Percentiles rank a stretch among this genome's conserved stretches.
Evolutionary conservation across 2,888 invertebrate genomes (phyloP).

Genomic region (Chromoteleia sp.): DNA sequence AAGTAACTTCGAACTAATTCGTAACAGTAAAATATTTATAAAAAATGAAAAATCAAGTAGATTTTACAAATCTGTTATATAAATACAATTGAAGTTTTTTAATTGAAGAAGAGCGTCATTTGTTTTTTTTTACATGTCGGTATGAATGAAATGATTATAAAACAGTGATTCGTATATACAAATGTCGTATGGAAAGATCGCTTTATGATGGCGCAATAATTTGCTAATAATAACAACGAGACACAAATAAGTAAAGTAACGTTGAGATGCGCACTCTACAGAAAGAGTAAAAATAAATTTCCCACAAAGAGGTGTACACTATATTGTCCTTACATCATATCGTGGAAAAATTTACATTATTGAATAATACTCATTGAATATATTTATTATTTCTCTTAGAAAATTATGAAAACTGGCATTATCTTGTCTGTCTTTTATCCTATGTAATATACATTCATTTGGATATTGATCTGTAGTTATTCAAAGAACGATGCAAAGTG

Average conservation of each 20-base stretch:
- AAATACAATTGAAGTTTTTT: slow-evolving; percentile 23
- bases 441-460: slow-evolving; percentile 21
- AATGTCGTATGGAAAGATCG: slow-evolving; percentile 61
- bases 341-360: too few relatives aligned
- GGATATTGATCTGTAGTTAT: slow-evolving; percentile 10
- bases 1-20: slow-evolving; percentile 5
- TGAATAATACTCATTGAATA: slow-evolving; percentile 8
- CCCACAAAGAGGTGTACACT: background rate
- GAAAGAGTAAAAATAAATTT: slow-evolving; percentile 55
- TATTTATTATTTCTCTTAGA: slow-evolving; percentile 19
- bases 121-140: slow-evolving; percentile 27
- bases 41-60: background rate
- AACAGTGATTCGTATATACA: slow-evolving; percentile 62
- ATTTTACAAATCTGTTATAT: slow-evolving; percentile 6
- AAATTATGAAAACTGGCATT: slow-evolving; percentile 20
- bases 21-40: background rate
- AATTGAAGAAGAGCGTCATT: slow-evolving; percentile 42
- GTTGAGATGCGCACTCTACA: slow-evolving; percentile 28
- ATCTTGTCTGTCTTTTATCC: background rate
- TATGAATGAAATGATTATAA: slow-evolving; percentile 59
- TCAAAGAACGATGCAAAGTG: slow-evolving; percentile 5
- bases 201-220: slow-evolving; percentile 50
- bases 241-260: slow-evolving; percentile 29
- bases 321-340: slow-evolving; percentile 4
- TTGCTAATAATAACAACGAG: slow-evolving; percentile 52